phyloP scores from a whole-genome alignment of 1,140 invertebrate species.

The Chionoecetes opilio region DNA sequence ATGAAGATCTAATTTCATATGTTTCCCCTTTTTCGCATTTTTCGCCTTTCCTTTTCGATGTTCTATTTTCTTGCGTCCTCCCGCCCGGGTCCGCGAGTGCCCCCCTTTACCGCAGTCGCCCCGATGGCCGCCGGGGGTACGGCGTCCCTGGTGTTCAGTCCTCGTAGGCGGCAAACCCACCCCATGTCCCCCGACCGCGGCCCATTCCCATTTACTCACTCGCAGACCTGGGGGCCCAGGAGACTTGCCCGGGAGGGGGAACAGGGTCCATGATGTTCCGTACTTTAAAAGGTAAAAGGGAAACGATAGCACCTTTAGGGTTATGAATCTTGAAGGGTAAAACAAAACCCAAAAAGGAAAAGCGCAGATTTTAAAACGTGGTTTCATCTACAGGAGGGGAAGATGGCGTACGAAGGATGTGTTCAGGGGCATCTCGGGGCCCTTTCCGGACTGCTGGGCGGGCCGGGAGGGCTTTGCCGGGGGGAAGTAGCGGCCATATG shows the following conservation, averaged over 20 bases:
- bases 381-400: slow-evolving; percentile 33
- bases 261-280: neutral
- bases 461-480: slow-evolving; percentile 34
- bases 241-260: slow-evolving; percentile 9
- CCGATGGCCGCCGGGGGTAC: neutral
- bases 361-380: no score
- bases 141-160: slow-evolving; percentile 49
- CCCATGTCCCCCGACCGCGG: slow-evolving; percentile 45
- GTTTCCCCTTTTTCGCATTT: neutral
- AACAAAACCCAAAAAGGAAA: no score
- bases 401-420: slow-evolving; percentile 37
- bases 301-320: no score
- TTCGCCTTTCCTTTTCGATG: no score
- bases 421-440: neutral
- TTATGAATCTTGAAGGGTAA: no score
- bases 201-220: slow-evolving; percentile 54
- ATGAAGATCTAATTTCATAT: neutral
- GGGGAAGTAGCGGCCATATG: slow-evolving; percentile 49
- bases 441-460: slow-evolving; percentile 61
- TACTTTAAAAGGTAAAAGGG: slow-evolving; percentile 37
- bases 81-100: neutral
- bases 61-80: neutral
- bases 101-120: neutral
- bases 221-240: slow-evolving; percentile 52
- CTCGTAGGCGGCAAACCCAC: slow-evolving; percentile 35